Evolutionary conservation across 2,797 vertebrate species (phyloP), one percentile per base, ranked within the genome.

Genomic region (Microctenopoma lineatum): DNA sequence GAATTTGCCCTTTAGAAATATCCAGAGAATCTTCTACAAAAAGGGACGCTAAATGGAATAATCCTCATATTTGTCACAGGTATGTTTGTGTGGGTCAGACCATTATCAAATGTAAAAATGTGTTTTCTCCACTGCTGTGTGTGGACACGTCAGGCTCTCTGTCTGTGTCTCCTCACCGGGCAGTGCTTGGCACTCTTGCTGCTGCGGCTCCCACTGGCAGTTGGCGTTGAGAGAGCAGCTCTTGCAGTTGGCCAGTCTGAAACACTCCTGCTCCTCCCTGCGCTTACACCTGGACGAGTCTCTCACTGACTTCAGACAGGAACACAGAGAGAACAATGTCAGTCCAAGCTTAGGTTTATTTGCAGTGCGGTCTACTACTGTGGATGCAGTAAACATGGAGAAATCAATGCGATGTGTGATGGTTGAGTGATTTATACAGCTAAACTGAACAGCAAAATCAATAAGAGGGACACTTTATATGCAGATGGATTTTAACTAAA

Each of bases 151-250:
- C 29, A 32, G 29, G 29, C 4, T 7, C 5, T 7, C 45, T 34
- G 59, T 27, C 55, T 39, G 55, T 7, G 48, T 73, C 4, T 59
- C 54, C 86, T 95, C 93, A 98, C 96, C 96, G 27, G 97, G 96
- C 26, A 97, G 84, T 0, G 96, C 95, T 73, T 97, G 96, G 82
- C 97, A 98, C 83, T 98, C 97, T 75, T 97, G 96, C 86, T 97
- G 96, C 79, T 96, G 81, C 21, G 91, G 90, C 80, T 98, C 97
- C 97, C 96, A 98, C 78, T 98, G 97, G 83, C 97, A 98, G 88
- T 97, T 96, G 77, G 93, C 84, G 75, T 96, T 96, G 5, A 97
- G 89, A 0, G 96, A 96, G 87, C 97, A 98, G 90, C 96, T 97
- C 87, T 95, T 96, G 90, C 97, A 98, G 93, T 95, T 97, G 6